phyloP scores from a whole-genome alignment of 1,140 invertebrate species.

The Planococcus citri region DNA sequence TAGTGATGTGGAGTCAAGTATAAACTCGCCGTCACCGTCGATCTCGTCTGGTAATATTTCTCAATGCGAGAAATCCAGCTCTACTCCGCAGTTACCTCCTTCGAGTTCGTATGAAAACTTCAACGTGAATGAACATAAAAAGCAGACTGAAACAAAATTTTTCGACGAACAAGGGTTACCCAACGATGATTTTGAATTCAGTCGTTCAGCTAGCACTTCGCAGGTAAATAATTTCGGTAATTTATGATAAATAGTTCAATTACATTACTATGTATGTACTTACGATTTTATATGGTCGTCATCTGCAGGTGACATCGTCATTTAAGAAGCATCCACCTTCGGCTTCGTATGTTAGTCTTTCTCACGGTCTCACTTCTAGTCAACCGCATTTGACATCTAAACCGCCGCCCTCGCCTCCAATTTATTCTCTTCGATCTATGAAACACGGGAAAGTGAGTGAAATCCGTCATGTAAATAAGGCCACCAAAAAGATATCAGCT shows the following conservation, averaged over 20 bases:
- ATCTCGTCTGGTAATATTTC: neutral
- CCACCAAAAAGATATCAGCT: too few relatives aligned
- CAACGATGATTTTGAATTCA: constrained; percentile 10
- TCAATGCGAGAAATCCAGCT: neutral
- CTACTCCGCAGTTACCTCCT: neutral
- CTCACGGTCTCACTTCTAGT: constrained; percentile 21
- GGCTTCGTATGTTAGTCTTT: neutral
- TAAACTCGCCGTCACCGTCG: neutral
- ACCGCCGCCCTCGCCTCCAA: constrained; percentile 40
- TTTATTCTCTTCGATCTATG: constrained; percentile 4
- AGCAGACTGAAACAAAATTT: neutral
- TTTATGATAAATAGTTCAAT: too few relatives aligned
- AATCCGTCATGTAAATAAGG: neutral
- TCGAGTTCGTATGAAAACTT: neutral
- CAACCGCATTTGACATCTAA: constrained; percentile 33
- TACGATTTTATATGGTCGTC: too few relatives aligned
- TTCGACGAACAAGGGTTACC: constrained; percentile 9
- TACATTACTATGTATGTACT: too few relatives aligned
- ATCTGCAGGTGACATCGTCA: neutral
- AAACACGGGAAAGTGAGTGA: neutral
- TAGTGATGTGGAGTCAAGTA: neutral
- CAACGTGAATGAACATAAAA: neutral
- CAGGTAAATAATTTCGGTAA: neutral
- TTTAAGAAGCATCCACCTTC: neutral
- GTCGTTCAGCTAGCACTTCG: neutral